These are phyloP conservation scores for Chalcosyrphus nemorum DNA, from an alignment of 2,888 invertebrate species.

Conservation along the genomic window DNA sequence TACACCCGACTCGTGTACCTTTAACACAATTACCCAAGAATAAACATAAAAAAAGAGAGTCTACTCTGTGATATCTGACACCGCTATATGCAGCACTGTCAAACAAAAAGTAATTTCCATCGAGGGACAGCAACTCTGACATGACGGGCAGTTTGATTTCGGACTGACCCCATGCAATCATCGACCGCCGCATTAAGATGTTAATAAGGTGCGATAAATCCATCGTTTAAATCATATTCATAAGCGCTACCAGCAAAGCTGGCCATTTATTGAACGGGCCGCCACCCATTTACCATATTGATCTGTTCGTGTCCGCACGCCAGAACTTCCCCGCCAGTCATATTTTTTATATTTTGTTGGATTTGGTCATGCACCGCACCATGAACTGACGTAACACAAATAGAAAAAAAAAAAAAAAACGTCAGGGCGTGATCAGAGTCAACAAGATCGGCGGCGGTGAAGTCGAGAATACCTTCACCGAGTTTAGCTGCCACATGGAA, in stretches of 20 bases:
- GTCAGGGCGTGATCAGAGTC: slow-evolving; percentile 69
- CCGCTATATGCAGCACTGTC: slow-evolving; percentile 32
- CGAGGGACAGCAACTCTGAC: neutral
- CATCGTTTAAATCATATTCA: slow-evolving; percentile 54
- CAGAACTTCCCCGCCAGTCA: slow-evolving; percentile 55
- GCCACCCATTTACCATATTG: slow-evolving; percentile 59
- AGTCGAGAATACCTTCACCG: slow-evolving; percentile 49
- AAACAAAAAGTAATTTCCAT: slow-evolving; percentile 16
- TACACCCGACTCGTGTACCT: slow-evolving; percentile 37
- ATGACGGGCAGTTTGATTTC: slow-evolving; percentile 16
- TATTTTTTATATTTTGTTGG: slow-evolving; percentile 49
- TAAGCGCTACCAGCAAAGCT: slow-evolving; percentile 50
- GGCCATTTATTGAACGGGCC: slow-evolving; percentile 33
- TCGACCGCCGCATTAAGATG: slow-evolving; percentile 45
- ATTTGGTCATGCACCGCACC: slow-evolving; percentile 59
- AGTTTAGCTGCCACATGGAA: slow-evolving; percentile 8
- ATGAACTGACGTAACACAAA: slow-evolving; percentile 62
- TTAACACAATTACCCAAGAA: slow-evolving; percentile 56
- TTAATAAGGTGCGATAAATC: slow-evolving; percentile 68
- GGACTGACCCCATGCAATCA: slow-evolving; percentile 41
- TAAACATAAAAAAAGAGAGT: slow-evolving; percentile 3
- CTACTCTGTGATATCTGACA: slow-evolving; percentile 35
- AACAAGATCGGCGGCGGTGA: slow-evolving; percentile 58
- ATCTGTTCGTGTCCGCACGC: slow-evolving; percentile 37
- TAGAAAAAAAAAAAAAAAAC: slow-evolving; percentile 29